Percentiles rank a stretch among this genome's conserved stretches.
phyloP scores from a whole-genome alignment of 2,797 vertebrate genomes.

The Danio choprae region DNA sequence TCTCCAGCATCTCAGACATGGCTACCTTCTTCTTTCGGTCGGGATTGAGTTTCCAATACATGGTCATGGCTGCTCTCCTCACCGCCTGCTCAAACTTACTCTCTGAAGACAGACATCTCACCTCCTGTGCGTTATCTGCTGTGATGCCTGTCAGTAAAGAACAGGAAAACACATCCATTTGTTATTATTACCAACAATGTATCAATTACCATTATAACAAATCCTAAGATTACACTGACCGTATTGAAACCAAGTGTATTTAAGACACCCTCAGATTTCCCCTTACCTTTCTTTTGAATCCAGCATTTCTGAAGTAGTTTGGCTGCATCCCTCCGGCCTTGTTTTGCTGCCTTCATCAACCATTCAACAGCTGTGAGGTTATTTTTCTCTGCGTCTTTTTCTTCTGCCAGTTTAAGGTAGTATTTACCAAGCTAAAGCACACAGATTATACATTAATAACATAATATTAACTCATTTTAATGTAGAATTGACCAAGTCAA shows the following conservation, averaged over 20 bases:
- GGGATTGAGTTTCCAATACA: constrained; percentile 98
- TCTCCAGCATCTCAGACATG: constrained; percentile 90
- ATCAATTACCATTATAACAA: background rate
- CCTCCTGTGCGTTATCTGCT: constrained; percentile 86
- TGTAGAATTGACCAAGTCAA: no score
- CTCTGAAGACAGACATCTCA: constrained; percentile 86
- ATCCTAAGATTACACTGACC: background rate
- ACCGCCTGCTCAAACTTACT: constrained; percentile 92
- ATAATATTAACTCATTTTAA: background rate
- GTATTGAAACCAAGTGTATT: background rate
- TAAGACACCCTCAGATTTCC: background rate
- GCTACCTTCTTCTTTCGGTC: constrained; percentile 89
- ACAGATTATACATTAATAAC: constrained; percentile 35
- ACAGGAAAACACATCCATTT: background rate
- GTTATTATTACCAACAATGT: background rate
- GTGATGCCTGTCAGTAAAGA: constrained; percentile 83
- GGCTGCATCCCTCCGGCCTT: constrained; percentile 87
- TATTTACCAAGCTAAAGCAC: constrained; percentile 86
- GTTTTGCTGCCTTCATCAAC: constrained; percentile 91
- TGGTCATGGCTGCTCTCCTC: constrained; percentile 92
- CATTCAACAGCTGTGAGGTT: constrained; percentile 84
- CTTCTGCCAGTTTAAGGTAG: constrained; percentile 85
- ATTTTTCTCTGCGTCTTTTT: constrained; percentile 85
- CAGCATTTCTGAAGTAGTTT: constrained; percentile 85
- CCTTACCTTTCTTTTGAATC: constrained; percentile 87